Conservation (phyloP, 1,140 invertebrate species). For the Cataglyphis hispanica region DNA sequence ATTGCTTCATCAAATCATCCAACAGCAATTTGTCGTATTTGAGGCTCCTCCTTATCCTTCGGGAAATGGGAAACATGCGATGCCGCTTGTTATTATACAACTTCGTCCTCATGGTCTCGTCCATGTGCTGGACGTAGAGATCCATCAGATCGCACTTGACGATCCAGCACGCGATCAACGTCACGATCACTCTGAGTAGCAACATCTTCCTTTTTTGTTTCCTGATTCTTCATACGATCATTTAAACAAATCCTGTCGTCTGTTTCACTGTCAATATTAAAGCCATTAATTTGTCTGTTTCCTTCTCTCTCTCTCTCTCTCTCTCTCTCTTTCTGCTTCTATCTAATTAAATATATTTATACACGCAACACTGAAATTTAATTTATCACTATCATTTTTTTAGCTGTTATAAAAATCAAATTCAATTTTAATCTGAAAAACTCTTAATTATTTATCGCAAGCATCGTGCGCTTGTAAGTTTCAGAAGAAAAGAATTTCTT, state of each 20-base stretch:
- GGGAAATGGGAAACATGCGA: constrained; percentile 53
- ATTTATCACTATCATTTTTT: constrained; percentile 45
- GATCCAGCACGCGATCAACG: constrained; percentile 71
- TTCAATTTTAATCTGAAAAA: not conserved
- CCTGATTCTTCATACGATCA: constrained; percentile 66
- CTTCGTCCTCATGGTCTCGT: constrained; percentile 81
- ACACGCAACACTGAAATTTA: not conserved
- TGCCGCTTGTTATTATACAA: constrained; percentile 70
- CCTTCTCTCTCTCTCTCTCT: not conserved
- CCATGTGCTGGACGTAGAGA: constrained; percentile 85
- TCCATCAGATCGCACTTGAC: constrained; percentile 81
- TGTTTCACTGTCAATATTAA: not conserved
- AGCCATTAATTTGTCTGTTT: constrained; percentile 8
- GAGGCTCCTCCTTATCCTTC: constrained; percentile 73
- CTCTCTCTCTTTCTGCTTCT: not conserved
- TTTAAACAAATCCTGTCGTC: not conserved
- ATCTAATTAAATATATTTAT: constrained; percentile 5
- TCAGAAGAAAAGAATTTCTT: not conserved
- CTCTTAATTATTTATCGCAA: not conserved
- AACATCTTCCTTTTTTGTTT: constrained; percentile 73
- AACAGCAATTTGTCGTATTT: constrained; percentile 64
- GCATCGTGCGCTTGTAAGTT: not conserved
- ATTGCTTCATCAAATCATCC: constrained; percentile 78
- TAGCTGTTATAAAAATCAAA: not conserved
- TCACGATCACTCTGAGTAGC: constrained; percentile 73